phyloP scores from a whole-genome alignment of 1,140 invertebrate species.

The Mycetomoellerius zeteki region DNA sequence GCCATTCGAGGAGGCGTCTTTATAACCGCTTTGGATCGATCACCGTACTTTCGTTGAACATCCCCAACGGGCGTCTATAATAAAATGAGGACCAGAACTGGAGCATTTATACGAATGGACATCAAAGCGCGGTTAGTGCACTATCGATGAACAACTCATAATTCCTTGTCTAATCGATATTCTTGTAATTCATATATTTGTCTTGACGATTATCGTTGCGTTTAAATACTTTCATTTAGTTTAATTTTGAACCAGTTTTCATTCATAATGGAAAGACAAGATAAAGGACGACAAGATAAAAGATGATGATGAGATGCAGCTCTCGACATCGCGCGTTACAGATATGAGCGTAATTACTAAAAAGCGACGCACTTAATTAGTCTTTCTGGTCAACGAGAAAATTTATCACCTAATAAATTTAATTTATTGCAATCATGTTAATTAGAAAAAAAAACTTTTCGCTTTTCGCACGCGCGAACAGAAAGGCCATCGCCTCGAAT shows the following conservation, averaged over 20 bases:
- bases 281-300: background rate
- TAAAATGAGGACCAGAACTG: slow-evolving; percentile 17
- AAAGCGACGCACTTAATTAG: slow-evolving; percentile 59
- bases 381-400: slow-evolving; percentile 20
- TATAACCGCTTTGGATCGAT: slow-evolving; percentile 54
- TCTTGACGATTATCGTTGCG: background rate
- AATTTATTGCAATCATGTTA: slow-evolving; percentile 61
- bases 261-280: background rate
- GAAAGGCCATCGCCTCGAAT: background rate
- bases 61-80: slow-evolving; percentile 24
- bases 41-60: slow-evolving; percentile 50
- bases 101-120: slow-evolving; percentile 18
- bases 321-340: background rate
- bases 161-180: slow-evolving; percentile 4
- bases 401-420: slow-evolving; percentile 39
- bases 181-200: background rate
- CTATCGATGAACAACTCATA: background rate
- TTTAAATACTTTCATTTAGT: background rate
- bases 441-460: slow-evolving; percentile 43
- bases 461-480: background rate
- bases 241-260: background rate
- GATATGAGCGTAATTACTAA: background rate
- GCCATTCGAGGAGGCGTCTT: slow-evolving; percentile 50
- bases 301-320: no score
- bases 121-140: slow-evolving; percentile 1